Percentiles rank a stretch among this genome's conserved stretches.
phyloP scores from a whole-genome alignment of 2,888 invertebrate genomes.

The Sarcophaga subvicina region DNA sequence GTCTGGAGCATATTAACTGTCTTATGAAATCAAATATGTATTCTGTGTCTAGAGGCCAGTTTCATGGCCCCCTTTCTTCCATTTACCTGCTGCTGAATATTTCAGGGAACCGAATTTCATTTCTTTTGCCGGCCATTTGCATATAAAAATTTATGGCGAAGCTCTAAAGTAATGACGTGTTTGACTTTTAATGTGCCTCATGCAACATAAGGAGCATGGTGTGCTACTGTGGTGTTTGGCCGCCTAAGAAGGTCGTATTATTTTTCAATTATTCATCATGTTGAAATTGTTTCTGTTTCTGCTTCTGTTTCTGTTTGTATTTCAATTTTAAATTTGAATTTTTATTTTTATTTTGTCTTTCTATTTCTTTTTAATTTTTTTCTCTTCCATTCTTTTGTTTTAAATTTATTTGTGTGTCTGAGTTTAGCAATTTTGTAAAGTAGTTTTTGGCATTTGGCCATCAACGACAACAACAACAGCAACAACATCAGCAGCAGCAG shows the following conservation, averaged over 20 bases:
- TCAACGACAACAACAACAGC: constrained; percentile 13
- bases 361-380: too few relatives aligned
- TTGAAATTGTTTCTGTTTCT: constrained; percentile 45
- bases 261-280: constrained; percentile 61
- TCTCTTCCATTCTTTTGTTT: neutral
- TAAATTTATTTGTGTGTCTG: neutral
- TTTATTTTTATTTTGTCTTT: too few relatives aligned
- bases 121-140: neutral
- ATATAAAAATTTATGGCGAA: neutral
- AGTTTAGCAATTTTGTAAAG: constrained; percentile 53
- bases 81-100: neutral
- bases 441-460: constrained; percentile 61
- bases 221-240: neutral
- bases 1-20: too few relatives aligned
- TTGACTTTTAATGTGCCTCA: neutral
- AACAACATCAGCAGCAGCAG: constrained; percentile 6
- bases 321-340: neutral
- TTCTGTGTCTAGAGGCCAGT: too few relatives aligned
- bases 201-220: neutral
- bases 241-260: neutral
- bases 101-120: neutral
- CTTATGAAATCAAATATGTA: too few relatives aligned
- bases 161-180: neutral
- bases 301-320: neutral
- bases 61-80: too few relatives aligned